Percentiles rank a stretch among this genome's conserved stretches.
These are phyloP conservation scores for Cebidichthys violaceus DNA, from an alignment of 2,113 vertebrate genomes.

Conservation along the genomic window DNA sequence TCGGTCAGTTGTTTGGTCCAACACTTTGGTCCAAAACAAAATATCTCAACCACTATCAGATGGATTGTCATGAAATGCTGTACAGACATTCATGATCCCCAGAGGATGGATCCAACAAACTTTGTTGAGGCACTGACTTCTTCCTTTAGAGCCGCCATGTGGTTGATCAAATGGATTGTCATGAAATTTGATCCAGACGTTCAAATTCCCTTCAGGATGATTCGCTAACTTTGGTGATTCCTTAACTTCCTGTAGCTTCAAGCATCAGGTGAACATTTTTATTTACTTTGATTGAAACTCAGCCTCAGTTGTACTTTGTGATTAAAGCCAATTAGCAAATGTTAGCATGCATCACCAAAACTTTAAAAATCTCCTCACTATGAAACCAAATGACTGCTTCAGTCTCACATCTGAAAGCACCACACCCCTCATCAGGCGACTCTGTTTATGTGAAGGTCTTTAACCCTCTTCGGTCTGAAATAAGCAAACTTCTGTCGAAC, in stretches of 20 bases:
- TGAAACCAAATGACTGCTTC: conserved; percentile 45
- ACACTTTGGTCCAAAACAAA: background rate
- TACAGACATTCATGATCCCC: background rate
- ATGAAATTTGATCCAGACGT: background rate
- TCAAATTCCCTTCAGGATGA: background rate
- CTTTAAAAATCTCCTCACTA: background rate
- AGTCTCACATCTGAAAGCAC: conserved; percentile 43
- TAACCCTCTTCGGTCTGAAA: conserved; percentile 65
- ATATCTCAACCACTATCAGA: background rate
- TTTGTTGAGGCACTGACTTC: background rate
- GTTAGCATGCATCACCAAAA: conserved; percentile 22
- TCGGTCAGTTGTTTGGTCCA: background rate
- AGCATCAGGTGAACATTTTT: background rate
- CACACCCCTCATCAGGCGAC: conserved; percentile 15
- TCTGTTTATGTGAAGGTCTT: conserved; percentile 67
- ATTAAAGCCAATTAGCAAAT: background rate
- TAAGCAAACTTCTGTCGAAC: conserved; percentile 59
- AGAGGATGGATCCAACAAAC: background rate
- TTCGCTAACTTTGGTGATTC: background rate
- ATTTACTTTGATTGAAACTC: background rate
- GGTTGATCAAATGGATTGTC: background rate
- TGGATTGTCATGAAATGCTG: background rate
- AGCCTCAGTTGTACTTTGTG: background rate
- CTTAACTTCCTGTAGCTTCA: background rate
- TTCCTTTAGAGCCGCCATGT: background rate